Evolutionary conservation across 1,140 invertebrate species (phyloP), one percentile per base, ranked within the genome.

Genomic region (Nymphalis io): DNA sequence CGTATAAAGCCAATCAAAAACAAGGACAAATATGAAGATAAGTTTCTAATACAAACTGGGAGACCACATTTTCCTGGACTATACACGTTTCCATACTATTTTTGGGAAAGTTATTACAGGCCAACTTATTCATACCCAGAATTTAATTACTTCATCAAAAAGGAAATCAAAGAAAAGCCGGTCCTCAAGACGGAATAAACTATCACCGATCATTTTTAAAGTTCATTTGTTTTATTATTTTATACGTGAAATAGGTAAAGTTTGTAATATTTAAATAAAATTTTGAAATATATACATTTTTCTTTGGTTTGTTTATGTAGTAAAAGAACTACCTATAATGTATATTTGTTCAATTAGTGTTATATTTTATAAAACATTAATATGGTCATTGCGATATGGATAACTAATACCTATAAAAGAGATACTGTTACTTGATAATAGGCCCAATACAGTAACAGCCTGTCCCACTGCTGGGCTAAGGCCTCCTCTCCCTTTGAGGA

Each of bases 11-110:
- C 67, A 12, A 16, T 53, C 0, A 69, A 67, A 53, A 42, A 57
- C 12, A 75, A 72, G 39, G 71, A 73, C 0, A 70, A 70, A 59
- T 55, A 67, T 11, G 74, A 73, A 5, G 74, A 75, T 10, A 73
- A 72, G 39, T 60, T 75, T 15, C 23, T 67, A 33, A 27, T 71
- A 2, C 15, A 67, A 13, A 58, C 39, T 20, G 44, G 21, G 11
- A 60, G 57, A 44, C 70, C 74, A 3, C 63, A 59, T 64, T 67
- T 57, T 15, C 53, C 70, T 20, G 64, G 68, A 38, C n/a, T 70
- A 4, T 75, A 72, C 42, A 67, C 70, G 11, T 63, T 59, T 51
- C 74, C 74, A 18, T 66, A 62, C 58, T 73, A 70, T 39, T 63
- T 63, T 10, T 72, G 63, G 62, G 44, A 73, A 13, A 10, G 20